Evolutionary conservation across 1,140 invertebrate genomes (phyloP).

Genomic region (Pissodes strobi): DNA sequence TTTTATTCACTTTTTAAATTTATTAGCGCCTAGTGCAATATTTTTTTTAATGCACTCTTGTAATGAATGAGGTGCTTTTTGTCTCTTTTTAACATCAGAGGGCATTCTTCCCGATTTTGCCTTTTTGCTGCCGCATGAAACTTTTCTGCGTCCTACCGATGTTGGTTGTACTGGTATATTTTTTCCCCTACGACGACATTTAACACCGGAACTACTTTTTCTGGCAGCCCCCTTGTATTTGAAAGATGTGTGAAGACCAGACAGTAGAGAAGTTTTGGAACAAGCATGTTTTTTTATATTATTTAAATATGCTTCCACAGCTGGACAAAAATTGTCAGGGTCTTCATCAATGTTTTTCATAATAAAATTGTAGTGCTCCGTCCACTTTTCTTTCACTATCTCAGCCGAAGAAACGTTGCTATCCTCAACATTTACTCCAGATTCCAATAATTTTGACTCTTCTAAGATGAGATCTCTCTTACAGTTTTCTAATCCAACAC

Average conservation of each 20-base stretch:
- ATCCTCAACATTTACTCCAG: background rate
- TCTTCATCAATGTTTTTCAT: background rate
- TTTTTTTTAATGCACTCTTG: background rate
- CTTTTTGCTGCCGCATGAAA: background rate
- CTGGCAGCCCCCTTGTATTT: background rate
- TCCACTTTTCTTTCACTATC: background rate
- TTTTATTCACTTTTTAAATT: background rate
- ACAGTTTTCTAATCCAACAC: background rate
- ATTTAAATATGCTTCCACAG: background rate
- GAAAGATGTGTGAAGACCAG: background rate
- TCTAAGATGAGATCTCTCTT: background rate
- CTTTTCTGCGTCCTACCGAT: background rate
- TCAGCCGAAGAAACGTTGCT: background rate
- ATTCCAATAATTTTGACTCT: no score
- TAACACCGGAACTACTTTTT: background rate
- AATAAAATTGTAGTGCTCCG: background rate
- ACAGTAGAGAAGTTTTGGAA: background rate
- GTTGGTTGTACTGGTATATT: background rate
- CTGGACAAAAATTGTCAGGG: background rate
- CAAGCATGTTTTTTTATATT: background rate
- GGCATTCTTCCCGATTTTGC: background rate
- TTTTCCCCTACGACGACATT: background rate
- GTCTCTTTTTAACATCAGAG: background rate
- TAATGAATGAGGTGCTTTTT: background rate
- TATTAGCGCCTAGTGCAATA: background rate